Base-by-base conservation (phyloP, 2,888 invertebrate genomes). In the Agonopterix subpropinquella region DNA sequence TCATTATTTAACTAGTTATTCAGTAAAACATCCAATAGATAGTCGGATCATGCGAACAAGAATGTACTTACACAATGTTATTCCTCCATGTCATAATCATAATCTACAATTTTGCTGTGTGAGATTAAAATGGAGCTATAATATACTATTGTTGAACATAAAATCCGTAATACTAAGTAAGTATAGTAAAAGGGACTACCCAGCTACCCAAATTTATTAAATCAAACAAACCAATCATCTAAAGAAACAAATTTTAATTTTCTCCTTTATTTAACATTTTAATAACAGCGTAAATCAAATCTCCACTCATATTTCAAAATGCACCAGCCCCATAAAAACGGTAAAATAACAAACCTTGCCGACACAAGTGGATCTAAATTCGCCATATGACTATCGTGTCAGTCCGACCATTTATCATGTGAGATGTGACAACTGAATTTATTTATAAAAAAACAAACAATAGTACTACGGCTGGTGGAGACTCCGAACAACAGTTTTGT, bases 391-490 rank as follows among this genome's bases (percentile, higher is more conserved):
- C 77, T 72, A 64, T 54, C 73, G 67, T 88, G 87, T 87, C 84
- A 77, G 61, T 59, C 57, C 64, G 44, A 65, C 77, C 84, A 84
- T 88, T 85, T 84, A 85, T 88, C 87, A 87, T 77, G 43, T 54
- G 66, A 67, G 80, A 78, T 82, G 80, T 82, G 87, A 88, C 87
- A 87, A 83, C 83, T 86, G 84, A 86, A 88, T 88, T 87, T 85
- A 86, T 86, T 82, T 81, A 75, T 74, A 68, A 77, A 86, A 85
- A 85, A 77, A 85, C 73, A 85, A 84, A 86, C 85, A 87, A 84
- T 80, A 71, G 78, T 57, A 51, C 57, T 37, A 39, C n/a, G 39
- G 39, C 10, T 39, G 39, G 36, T 11, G 64, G 67, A n/a, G 39
- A n/a, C 39, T 39, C 39, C 5, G 39, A 67, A 69, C 76, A 76